A percentile compares a stretch with the other conserved stretches of the same genome.
These are phyloP conservation scores for Bombus vancouverensis DNA, from an alignment of 1,140 invertebrate species.

Conservation along the genomic window DNA sequence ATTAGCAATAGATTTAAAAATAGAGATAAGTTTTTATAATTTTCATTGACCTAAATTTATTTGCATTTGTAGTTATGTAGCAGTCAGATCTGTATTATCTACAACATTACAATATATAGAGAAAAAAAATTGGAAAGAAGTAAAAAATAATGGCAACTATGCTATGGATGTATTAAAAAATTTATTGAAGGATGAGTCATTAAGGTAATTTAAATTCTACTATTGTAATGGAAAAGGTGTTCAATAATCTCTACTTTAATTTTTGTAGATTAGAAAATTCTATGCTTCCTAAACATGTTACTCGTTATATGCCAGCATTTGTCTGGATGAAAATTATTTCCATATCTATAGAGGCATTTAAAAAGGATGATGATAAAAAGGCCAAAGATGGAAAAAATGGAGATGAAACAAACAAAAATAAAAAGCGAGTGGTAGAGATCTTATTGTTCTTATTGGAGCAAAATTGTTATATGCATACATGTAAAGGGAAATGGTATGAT, in stretches of 20 bases:
- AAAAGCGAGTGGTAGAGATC: slow-evolving; percentile 56
- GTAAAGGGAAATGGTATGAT: slow-evolving; percentile 69
- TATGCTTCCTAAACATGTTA: slow-evolving; percentile 71
- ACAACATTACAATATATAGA: slow-evolving; percentile 46
- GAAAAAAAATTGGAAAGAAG: slow-evolving; percentile 70
- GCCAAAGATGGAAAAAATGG: background rate
- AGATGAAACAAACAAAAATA: slow-evolving; percentile 32
- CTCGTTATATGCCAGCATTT: slow-evolving; percentile 69
- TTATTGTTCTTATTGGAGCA: slow-evolving; percentile 70
- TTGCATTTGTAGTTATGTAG: slow-evolving; percentile 59
- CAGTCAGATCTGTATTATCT: slow-evolving; percentile 56
- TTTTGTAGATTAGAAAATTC: slow-evolving; percentile 50
- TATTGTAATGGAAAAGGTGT: background rate
- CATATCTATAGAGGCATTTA: slow-evolving; percentile 73
- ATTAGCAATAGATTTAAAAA: background rate
- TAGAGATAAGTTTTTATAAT: background rate
- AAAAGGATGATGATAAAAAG: slow-evolving; percentile 76
- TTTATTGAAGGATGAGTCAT: background rate
- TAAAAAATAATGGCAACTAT: slow-evolving; percentile 50
- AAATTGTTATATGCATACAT: slow-evolving; percentile 57
- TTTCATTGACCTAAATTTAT: slow-evolving; percentile 32
- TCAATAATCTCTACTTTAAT: background rate
- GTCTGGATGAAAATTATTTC: slow-evolving; percentile 76
- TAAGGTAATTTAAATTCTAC: slow-evolving; percentile 22
- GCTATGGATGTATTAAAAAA: slow-evolving; percentile 50